Conservation (phyloP, 2,797 vertebrate genomes). For the Gymnopithys bicolor region DNA sequence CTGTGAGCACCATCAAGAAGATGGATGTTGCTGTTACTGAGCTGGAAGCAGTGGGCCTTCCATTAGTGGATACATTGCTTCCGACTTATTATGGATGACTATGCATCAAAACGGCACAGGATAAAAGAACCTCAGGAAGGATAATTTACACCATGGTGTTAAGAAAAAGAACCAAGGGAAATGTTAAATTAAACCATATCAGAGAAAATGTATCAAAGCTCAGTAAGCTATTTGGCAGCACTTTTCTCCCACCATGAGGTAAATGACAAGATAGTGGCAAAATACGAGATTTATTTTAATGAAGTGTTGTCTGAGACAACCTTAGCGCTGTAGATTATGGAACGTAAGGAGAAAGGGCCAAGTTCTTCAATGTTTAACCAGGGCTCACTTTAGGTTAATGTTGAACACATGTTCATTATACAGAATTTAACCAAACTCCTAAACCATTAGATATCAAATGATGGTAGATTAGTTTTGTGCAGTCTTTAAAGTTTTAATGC, state of each 20-base stretch:
- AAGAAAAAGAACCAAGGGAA: not conserved
- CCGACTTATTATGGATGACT: not conserved
- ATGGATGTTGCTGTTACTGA: not conserved
- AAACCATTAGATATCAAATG: not conserved
- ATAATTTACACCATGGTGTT: not conserved
- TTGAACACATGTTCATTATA: not conserved
- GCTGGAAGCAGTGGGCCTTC: not conserved
- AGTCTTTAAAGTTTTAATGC: not conserved
- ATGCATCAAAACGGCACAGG: not conserved
- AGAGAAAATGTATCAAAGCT: not conserved
- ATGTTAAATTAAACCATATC: not conserved
- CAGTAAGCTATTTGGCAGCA: not conserved
- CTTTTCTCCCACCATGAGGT: conserved; percentile 21
- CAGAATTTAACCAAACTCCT: not conserved
- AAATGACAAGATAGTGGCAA: conserved; percentile 5
- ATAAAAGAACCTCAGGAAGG: not conserved
- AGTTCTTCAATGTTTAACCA: not conserved
- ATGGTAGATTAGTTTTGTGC: not conserved
- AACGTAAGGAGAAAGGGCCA: not conserved
- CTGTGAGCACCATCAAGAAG: not conserved
- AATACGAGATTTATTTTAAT: not conserved
- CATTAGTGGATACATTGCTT: not conserved
- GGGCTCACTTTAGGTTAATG: not conserved
- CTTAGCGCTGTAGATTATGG: not conserved
- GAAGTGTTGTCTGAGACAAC: not conserved